Evolutionary conservation across 2,888 invertebrate species (phyloP).

Genomic region (Neoitamus cyanurus): DNA sequence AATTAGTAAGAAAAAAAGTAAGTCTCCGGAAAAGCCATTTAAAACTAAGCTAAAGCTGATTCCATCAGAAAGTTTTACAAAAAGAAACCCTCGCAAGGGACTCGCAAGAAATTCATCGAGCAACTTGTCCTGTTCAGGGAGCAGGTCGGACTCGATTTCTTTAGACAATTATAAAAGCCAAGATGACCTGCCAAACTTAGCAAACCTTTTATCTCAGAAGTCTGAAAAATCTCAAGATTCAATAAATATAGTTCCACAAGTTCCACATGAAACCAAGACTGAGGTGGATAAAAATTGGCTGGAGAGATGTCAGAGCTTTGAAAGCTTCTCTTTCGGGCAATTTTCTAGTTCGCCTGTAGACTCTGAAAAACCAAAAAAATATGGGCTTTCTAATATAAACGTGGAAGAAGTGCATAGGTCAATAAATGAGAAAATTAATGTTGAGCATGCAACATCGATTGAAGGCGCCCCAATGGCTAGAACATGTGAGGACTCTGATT

Average conservation of each 20-base stretch:
- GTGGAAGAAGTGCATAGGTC: neutral
- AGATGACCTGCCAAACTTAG: constrained; percentile 62
- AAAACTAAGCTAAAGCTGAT: constrained; percentile 72
- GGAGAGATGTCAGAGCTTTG: constrained; percentile 57
- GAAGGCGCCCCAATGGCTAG: constrained; percentile 52
- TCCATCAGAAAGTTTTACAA: constrained; percentile 74
- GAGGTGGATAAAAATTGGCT: constrained; percentile 71
- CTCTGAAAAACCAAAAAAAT: constrained; percentile 53
- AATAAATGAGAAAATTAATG: neutral
- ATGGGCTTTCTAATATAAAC: constrained; percentile 67
- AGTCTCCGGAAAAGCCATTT: constrained; percentile 52
- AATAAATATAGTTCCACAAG: constrained; percentile 54
- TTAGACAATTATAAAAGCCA: constrained; percentile 11
- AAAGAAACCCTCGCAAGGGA: constrained; percentile 82
- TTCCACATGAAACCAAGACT: constrained; percentile 52
- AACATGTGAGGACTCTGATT: constrained; percentile 72
- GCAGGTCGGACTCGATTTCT: constrained; percentile 51
- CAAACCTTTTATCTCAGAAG: constrained; percentile 61
- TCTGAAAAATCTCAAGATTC: constrained; percentile 59
- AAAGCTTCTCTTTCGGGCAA: neutral
- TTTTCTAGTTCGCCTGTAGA: neutral
- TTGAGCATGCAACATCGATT: constrained; percentile 53
- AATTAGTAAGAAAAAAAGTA: neutral
- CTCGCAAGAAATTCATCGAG: constrained; percentile 60
- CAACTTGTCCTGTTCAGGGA: constrained; percentile 56